A percentile compares a stretch with the other conserved stretches of the same genome.
These are phyloP conservation scores for Suillia variegata DNA, from an alignment of 2,888 invertebrate species.

Conservation along the genomic window DNA sequence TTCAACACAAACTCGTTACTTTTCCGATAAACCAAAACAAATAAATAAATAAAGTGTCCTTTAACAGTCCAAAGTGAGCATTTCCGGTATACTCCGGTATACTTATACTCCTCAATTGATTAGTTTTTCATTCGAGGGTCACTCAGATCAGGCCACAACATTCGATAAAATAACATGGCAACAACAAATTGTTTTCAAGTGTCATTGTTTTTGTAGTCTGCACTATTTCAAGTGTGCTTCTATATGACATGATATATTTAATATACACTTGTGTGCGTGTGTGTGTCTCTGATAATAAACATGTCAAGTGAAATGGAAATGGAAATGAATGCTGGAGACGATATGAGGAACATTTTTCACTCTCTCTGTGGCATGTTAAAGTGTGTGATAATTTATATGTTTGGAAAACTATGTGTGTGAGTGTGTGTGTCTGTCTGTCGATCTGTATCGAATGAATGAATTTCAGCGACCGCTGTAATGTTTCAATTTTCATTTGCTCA, in stretches of 20 bases:
- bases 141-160: not conserved
- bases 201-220: no score
- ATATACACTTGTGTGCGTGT: not conserved
- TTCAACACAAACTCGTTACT: no score
- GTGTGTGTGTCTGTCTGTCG: no score
- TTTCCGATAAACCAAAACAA: no score
- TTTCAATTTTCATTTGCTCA: not conserved
- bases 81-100: no score
- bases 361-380: not conserved
- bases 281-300: not conserved
- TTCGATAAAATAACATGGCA: not conserved
- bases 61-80: no score
- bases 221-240: not conserved
- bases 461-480: not conserved
- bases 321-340: not conserved
- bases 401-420: no score
- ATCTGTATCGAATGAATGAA: no score
- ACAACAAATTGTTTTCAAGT: not conserved
- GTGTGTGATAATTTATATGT: constrained; percentile 11
- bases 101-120: no score
- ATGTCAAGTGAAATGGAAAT: constrained; percentile 1
- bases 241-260: not conserved
- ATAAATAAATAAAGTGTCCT: no score
- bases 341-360: not conserved
- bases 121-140: no score